phyloP scores from a whole-genome alignment of 2,797 vertebrate species.

The Danio aesculapii region DNA sequence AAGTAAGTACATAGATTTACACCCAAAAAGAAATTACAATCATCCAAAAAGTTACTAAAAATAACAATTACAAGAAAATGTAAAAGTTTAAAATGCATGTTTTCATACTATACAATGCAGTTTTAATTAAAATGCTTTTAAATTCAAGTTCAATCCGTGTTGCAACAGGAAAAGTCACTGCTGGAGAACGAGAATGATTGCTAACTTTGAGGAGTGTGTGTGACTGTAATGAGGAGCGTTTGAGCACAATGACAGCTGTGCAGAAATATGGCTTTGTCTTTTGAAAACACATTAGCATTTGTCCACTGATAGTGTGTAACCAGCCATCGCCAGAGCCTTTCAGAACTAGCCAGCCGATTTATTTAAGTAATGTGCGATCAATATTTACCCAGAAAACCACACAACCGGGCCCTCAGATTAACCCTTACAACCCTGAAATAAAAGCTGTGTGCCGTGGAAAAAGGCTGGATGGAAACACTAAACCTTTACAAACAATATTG shows the following conservation, averaged over 20 bases:
- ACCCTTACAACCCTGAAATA: not conserved
- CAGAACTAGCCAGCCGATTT: constrained; percentile 73
- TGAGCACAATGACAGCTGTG: constrained; percentile 35
- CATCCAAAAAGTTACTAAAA: not conserved
- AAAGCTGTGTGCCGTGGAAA: not conserved
- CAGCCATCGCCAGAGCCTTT: constrained; percentile 56
- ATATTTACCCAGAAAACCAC: constrained; percentile 71
- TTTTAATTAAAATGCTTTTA: not conserved
- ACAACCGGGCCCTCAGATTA: not conserved
- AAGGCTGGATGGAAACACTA: not conserved
- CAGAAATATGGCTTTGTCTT: constrained; percentile 41
- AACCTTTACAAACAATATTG: not conserved
- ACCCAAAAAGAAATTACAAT: not conserved
- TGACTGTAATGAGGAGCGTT: constrained; percentile 19
- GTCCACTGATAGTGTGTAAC: constrained; percentile 49
- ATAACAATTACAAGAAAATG: not conserved
- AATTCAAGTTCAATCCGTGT: not conserved
- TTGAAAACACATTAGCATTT: constrained; percentile 40
- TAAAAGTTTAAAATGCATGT: not conserved
- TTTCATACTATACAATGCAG: not conserved
- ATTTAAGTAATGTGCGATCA: constrained; percentile 79
- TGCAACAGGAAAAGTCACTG: not conserved
- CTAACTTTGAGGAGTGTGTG: not conserved
- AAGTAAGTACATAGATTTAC: not conserved
- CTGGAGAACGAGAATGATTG: not conserved